These are phyloP conservation scores for Sinocyclocheilus anshuiensis DNA, from an alignment of 2,113 vertebrate genomes.

Conservation along the genomic window DNA sequence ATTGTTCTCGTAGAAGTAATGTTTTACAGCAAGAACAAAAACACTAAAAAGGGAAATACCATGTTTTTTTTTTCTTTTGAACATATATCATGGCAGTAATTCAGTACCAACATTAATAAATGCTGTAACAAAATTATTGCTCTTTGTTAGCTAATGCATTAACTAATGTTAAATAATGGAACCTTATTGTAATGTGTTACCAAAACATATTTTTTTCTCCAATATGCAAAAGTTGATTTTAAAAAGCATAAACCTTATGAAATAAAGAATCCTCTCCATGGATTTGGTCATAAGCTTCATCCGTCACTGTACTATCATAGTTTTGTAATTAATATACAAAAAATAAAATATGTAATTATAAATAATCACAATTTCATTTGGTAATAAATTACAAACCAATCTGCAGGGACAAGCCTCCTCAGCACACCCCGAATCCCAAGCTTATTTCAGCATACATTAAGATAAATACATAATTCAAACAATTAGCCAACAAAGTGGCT, in stretches of 20 bases:
- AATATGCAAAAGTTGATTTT: too few relatives aligned
- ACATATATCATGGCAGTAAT: neutral
- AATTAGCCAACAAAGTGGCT: conserved; percentile 81
- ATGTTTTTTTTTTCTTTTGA: neutral
- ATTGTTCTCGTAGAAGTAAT: neutral
- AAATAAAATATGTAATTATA: neutral
- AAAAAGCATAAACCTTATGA: neutral
- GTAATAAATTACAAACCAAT: conserved; percentile 7
- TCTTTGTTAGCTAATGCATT: neutral
- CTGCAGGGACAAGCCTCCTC: conserved; percentile 2
- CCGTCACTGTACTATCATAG: neutral
- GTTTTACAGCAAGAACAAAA: neutral
- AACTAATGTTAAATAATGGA: neutral
- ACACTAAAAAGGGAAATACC: neutral
- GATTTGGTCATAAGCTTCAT: neutral
- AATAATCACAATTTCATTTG: neutral
- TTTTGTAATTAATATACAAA: neutral
- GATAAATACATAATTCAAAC: conserved; percentile 76
- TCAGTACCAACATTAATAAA: neutral
- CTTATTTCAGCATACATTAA: conserved; percentile 66
- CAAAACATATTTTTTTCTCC: too few relatives aligned
- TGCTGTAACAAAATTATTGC: neutral
- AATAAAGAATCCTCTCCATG: neutral
- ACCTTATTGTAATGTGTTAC: neutral
- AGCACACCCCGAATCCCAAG: conserved; percentile 36